Percentiles rank a stretch among this genome's conserved stretches.
Conservation (phyloP, 2,113 vertebrate genomes). For the Cyanistes caeruleus region DNA sequence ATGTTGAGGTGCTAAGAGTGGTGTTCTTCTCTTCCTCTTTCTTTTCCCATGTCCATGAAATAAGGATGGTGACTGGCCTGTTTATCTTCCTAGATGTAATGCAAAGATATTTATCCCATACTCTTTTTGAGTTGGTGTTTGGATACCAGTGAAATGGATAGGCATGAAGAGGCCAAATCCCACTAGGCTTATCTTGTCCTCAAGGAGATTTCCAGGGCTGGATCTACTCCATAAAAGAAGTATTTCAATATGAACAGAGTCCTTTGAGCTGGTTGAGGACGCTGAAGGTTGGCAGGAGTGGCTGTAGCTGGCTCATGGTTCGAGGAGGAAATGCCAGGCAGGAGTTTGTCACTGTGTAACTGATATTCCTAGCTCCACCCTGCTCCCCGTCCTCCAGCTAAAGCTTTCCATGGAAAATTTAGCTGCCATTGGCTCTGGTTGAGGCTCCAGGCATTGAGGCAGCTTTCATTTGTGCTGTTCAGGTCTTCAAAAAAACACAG, state of each 20-base stretch:
- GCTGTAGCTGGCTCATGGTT: not conserved
- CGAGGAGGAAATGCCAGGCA: conserved; percentile 5
- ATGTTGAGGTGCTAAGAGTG: not conserved
- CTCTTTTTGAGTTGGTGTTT: not conserved
- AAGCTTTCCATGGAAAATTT: conserved; percentile 38
- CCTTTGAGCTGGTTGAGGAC: not conserved
- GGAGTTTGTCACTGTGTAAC: not conserved
- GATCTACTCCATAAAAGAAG: not conserved
- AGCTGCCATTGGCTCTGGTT: not conserved
- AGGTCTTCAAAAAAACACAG: not conserved
- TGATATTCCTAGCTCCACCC: not conserved
- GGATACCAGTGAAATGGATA: not conserved
- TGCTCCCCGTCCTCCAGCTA: not conserved
- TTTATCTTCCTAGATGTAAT: not conserved
- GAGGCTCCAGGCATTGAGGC: not conserved
- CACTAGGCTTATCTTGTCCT: not conserved
- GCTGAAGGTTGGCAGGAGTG: not conserved
- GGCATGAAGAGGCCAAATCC: not conserved
- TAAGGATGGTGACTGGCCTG: not conserved
- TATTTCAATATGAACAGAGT: not conserved
- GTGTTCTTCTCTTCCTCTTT: not conserved
- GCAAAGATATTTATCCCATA: not conserved
- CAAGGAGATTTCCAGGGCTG: not conserved
- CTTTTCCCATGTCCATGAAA: not conserved
- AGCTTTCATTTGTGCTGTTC: not conserved